Percentiles rank a stretch among this genome's conserved stretches.
Evolutionary conservation across 2,888 invertebrate species (phyloP).

Genomic region (Zelleria hepariella): DNA sequence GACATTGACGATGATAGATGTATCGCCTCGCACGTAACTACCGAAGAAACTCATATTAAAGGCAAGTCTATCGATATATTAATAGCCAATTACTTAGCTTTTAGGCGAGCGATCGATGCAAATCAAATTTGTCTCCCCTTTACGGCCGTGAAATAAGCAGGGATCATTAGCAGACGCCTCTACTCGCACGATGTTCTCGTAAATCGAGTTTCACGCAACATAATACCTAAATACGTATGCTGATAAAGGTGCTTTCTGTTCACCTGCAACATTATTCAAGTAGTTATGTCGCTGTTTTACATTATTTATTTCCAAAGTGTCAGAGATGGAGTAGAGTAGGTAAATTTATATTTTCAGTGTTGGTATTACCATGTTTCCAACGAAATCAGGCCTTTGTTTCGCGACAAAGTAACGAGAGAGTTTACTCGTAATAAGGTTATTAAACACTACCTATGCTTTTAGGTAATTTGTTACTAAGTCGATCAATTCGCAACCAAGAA

Average conservation of each 20-base stretch:
- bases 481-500: too few relatives aligned
- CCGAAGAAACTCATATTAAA: neutral
- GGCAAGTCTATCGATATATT: neutral
- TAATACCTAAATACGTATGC: neutral
- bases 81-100: slow-evolving; percentile 1
- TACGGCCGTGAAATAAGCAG: neutral
- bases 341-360: too few relatives aligned
- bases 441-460: too few relatives aligned
- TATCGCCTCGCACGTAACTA: neutral
- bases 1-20: neutral
- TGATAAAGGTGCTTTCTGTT: neutral
- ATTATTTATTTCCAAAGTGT: too few relatives aligned
- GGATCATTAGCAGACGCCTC: neutral
- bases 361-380: too few relatives aligned
- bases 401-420: too few relatives aligned
- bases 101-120: neutral
- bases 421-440: too few relatives aligned
- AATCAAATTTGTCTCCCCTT: slow-evolving; percentile 1
- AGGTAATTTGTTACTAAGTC: too few relatives aligned
- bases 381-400: too few relatives aligned
- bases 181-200: neutral
- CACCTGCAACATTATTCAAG: neutral
- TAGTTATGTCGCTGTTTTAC: too few relatives aligned
- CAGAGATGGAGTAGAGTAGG: too few relatives aligned
- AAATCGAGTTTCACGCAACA: neutral